Percentiles rank a stretch among this genome's conserved stretches.
Evolutionary conservation across 1,140 invertebrate genomes (phyloP).

Genomic region (Agrilus planipennis): DNA sequence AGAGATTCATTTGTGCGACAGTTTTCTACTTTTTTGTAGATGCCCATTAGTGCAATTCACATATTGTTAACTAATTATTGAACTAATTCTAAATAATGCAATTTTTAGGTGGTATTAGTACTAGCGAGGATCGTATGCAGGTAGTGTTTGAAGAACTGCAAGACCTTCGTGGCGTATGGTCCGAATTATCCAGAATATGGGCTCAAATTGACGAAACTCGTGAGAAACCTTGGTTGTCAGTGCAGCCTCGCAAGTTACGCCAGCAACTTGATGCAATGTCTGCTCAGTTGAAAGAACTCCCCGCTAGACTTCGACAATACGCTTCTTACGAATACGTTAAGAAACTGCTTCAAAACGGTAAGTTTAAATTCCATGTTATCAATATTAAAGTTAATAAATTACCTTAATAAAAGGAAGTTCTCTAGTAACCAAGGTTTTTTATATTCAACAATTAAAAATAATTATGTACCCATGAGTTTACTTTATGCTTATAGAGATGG

Average conservation of each 20-base stretch:
- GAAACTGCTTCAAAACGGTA: conserved; percentile 80
- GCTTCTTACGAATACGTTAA: conserved; percentile 97
- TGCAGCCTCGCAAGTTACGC: conserved; percentile 93
- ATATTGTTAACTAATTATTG: too few species aligned
- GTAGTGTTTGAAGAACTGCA: conserved; percentile 95
- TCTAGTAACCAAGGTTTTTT: too few species aligned
- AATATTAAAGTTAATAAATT: too few species aligned
- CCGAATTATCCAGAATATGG: conserved; percentile 91
- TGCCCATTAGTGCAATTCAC: too few species aligned
- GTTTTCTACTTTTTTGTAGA: too few species aligned
- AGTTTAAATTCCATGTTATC: too few species aligned
- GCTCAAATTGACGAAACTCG: conserved; percentile 94
- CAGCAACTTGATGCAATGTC: conserved; percentile 89
- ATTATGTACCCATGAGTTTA: too few species aligned
- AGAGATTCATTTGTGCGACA: too few species aligned
- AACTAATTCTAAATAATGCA: too few species aligned
- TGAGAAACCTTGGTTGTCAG: conserved; percentile 96
- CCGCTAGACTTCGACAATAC: conserved; percentile 85
- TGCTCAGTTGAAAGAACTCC: conserved; percentile 89
- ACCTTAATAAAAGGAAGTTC: too few species aligned
- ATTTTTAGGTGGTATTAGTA: conserved; percentile 43
- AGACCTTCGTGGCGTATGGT: conserved; percentile 93
- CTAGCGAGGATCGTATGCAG: conserved; percentile 76
- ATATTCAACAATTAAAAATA: too few species aligned
- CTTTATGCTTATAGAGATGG: too few species aligned